phyloP scores from a whole-genome alignment of 2,797 vertebrate species.

The Premnoplex brunnescens region DNA sequence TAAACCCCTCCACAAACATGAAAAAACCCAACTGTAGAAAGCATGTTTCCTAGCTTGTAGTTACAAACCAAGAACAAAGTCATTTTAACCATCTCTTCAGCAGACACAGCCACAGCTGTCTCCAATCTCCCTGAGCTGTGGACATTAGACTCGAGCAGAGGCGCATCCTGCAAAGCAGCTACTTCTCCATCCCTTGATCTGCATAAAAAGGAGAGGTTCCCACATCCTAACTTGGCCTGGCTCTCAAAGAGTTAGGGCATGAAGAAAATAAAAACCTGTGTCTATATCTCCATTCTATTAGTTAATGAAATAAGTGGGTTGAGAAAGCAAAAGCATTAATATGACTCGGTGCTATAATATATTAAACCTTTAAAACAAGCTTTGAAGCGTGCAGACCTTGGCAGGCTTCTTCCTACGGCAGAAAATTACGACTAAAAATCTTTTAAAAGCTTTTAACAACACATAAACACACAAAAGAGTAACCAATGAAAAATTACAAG shows the following conservation, averaged over 20 bases:
- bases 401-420: background rate
- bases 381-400: background rate
- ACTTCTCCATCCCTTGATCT: background rate
- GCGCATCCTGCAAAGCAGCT: background rate
- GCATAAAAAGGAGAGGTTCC: background rate
- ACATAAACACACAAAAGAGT: background rate
- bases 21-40: background rate
- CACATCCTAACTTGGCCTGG: background rate
- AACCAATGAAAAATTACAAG: background rate
- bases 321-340: constrained; percentile 37
- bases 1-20: background rate
- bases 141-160: background rate
- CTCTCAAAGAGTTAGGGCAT: background rate
- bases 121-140: background rate
- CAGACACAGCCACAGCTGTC: background rate
- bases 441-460: constrained; percentile 1
- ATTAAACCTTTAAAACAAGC: constrained; percentile 16
- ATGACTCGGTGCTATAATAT: background rate
- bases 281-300: background rate
- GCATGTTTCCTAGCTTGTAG: background rate
- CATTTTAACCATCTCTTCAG: background rate
- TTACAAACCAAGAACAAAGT: background rate
- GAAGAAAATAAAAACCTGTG: constrained; percentile 14
- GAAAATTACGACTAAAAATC: background rate
- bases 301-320: constrained; percentile 32